Percentiles rank a stretch among this genome's conserved stretches.
Conservation (phyloP, 2,113 vertebrate genomes). For the Plectropomus leopardus region DNA sequence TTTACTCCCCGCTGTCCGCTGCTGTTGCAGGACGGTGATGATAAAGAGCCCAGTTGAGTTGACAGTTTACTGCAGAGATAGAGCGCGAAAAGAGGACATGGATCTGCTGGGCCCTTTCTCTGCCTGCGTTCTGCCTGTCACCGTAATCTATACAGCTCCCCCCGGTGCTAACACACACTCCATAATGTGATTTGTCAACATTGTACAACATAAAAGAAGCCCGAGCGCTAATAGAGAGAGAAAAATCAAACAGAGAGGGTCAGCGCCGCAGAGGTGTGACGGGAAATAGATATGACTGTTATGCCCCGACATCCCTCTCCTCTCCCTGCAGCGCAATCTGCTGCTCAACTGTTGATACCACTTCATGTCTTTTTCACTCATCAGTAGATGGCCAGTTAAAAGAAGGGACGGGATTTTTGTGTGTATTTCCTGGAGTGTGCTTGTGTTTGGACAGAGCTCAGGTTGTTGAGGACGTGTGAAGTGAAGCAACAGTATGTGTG, state of each 20-base stretch:
- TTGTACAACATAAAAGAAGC: slow-evolving; percentile 64
- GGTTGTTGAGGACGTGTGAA: slow-evolving; percentile 6
- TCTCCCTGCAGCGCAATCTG: slow-evolving; percentile 4
- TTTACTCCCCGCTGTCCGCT: slow-evolving; percentile 56
- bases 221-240: slow-evolving; percentile 44
- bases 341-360: slow-evolving; percentile 12
- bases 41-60: slow-evolving; percentile 42
- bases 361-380: slow-evolving; percentile 4
- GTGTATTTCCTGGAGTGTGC: neutral
- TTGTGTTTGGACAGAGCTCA: neutral
- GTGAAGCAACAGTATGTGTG: neutral
- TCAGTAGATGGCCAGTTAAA: neutral
- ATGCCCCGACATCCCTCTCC: neutral
- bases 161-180: slow-evolving; percentile 38
- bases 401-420: neutral
- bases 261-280: slow-evolving; percentile 43
- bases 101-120: slow-evolving; percentile 45
- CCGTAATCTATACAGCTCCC: slow-evolving; percentile 55
- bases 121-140: slow-evolving; percentile 64
- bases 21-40: slow-evolving; percentile 40
- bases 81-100: slow-evolving; percentile 30
- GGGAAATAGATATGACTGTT: slow-evolving; percentile 58
- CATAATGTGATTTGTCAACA: slow-evolving; percentile 76
- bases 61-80: slow-evolving; percentile 51
- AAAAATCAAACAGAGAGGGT: slow-evolving; percentile 62